A percentile compares a stretch with the other conserved stretches of the same genome.
Conservation (phyloP, 2,888 invertebrate species). For the Rambutsinella grinnellia region DNA sequence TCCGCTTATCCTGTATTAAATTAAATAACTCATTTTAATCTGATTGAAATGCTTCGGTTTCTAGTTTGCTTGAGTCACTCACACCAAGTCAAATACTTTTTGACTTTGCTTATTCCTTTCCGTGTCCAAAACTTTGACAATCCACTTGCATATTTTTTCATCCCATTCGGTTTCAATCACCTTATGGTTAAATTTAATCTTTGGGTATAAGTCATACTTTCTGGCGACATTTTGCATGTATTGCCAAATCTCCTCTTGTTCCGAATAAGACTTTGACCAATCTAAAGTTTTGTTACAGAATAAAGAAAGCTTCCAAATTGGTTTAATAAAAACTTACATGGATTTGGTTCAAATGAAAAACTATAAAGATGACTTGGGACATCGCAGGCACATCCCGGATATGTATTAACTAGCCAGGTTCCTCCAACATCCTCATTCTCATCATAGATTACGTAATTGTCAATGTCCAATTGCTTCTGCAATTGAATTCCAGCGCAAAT, state of each 20-base stretch:
- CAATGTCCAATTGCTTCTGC: slow-evolving; percentile 49
- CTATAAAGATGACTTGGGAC: slow-evolving; percentile 60
- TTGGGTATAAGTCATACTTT: slow-evolving; percentile 57
- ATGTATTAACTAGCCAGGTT: slow-evolving; percentile 59
- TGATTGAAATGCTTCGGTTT: neutral
- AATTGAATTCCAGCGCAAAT: slow-evolving; percentile 60
- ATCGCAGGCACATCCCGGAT: slow-evolving; percentile 60
- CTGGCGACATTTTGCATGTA: slow-evolving; percentile 53
- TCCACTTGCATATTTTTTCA: slow-evolving; percentile 46
- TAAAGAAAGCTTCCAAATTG: too few species aligned
- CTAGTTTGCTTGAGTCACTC: neutral
- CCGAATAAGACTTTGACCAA: neutral
- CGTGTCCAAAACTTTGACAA: slow-evolving; percentile 17
- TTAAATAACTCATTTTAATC: too few species aligned
- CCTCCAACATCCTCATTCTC: slow-evolving; percentile 60
- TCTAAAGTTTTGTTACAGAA: too few species aligned
- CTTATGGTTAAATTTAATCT: slow-evolving; percentile 46
- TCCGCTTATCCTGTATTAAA: slow-evolving; percentile 38
- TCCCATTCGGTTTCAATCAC: slow-evolving; percentile 44
- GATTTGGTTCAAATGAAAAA: slow-evolving; percentile 62
- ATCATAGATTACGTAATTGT: slow-evolving; percentile 57
- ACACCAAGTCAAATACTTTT: slow-evolving; percentile 55
- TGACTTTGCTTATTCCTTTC: slow-evolving; percentile 12
- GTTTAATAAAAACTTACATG: slow-evolving; percentile 55
- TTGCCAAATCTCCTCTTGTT: slow-evolving; percentile 52